Evolutionary conservation across 2,888 invertebrate genomes (phyloP).

Genomic region (Mesorhabditis belari): DNA sequence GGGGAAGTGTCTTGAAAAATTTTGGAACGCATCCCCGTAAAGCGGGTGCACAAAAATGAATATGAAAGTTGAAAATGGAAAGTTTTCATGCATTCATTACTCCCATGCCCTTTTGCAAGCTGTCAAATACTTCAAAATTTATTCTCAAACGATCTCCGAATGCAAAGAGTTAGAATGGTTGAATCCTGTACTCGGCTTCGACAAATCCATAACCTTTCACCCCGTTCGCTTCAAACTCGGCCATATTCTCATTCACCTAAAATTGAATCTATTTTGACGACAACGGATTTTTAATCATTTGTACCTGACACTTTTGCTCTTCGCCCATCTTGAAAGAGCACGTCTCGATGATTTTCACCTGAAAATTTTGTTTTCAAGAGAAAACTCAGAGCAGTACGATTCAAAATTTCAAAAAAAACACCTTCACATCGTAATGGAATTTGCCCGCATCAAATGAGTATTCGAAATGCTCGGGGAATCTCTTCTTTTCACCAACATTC

Average conservation of each 20-base stretch:
- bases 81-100: neutral
- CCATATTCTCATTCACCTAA: conserved; percentile 56
- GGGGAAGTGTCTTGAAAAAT: too few species aligned
- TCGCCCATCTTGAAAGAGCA: conserved; percentile 46
- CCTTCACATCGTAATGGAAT: conserved; percentile 23
- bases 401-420: neutral
- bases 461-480: conserved; percentile 38
- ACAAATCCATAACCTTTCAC: conserved; percentile 64
- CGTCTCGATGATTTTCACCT: conserved; percentile 29
- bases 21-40: too few species aligned
- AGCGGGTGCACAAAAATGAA: too few species aligned
- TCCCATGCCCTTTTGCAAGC: neutral
- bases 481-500: conserved; percentile 40
- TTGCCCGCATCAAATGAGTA: conserved; percentile 39
- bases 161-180: conserved; percentile 25
- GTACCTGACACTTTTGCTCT: conserved; percentile 28
- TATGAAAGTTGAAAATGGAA: neutral
- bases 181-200: conserved; percentile 63
- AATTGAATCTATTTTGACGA: neutral
- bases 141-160: neutral
- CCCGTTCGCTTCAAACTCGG: conserved; percentile 63
- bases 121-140: neutral
- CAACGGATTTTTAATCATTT: neutral
- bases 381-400: neutral
- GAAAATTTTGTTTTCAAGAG: neutral